Conservation (phyloP, 2,888 invertebrate species). For the Lordiphosa andalusiaca region DNA sequence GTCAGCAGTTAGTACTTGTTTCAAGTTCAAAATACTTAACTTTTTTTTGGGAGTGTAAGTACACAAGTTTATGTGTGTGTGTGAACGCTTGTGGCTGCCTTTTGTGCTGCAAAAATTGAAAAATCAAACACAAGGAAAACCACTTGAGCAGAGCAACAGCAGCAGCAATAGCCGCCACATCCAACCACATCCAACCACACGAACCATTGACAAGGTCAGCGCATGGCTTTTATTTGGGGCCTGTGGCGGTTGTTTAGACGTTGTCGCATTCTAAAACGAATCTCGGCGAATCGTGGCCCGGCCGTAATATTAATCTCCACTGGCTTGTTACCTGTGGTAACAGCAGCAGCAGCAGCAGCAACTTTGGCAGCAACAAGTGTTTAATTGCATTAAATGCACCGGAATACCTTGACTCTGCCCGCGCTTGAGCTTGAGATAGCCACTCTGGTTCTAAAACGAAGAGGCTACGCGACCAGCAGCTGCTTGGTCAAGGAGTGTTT, state of each 20-base stretch:
- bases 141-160: conserved; percentile 53
- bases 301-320: conserved; percentile 40
- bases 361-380: conserved; percentile 67
- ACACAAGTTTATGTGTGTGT: conserved; percentile 6
- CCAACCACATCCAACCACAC: too few relatives aligned
- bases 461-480: conserved; percentile 1
- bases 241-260: conserved; percentile 46
- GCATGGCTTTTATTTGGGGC: conserved; percentile 66
- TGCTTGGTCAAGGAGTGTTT: conserved; percentile 11
- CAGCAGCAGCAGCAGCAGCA: conserved; percentile 33
- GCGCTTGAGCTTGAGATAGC: conserved; percentile 44
- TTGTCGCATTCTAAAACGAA: conserved; percentile 42
- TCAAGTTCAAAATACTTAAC: not conserved
- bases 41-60: conserved; percentile 7
- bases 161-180: conserved; percentile 23
- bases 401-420: conserved; percentile 59
- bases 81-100: conserved; percentile 17
- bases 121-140: conserved; percentile 79
- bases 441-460: conserved; percentile 25
- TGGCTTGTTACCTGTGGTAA: conserved; percentile 55
- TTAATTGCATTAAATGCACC: conserved; percentile 75
- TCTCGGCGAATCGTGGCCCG: conserved; percentile 35
- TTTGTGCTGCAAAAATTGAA: conserved; percentile 58
- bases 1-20: too few relatives aligned
- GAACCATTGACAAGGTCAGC: conserved; percentile 62